Base-by-base conservation (phyloP, 2,797 vertebrate genomes). In the Acropternis orthonyx region DNA sequence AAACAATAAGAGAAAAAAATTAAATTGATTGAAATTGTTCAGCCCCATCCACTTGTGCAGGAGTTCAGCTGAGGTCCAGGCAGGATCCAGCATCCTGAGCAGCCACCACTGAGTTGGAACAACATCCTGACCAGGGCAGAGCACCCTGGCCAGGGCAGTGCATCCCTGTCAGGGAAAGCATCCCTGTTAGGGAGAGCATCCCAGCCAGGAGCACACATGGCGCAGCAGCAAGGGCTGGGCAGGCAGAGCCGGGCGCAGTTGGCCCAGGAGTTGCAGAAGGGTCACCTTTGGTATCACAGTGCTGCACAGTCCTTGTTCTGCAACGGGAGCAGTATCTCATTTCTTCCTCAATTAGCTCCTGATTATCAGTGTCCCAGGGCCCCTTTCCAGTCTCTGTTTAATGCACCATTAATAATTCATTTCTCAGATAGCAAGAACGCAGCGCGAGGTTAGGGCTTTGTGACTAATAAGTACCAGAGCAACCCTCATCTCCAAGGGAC, bases 361-460 rank as follows among this genome's bases (percentile, higher is more conserved):
- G 97, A 96, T 97, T 97, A 97, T 93, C 96, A 95, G 96, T 86
- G 96, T 97, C 94, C 96, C 96, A 87, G 97, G 93, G 95, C 94
- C 95, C 92, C 90, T 89, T 89, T 94, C 95, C 96, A 97, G 93
- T 80, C 92, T 95, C 94, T 82, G 85, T 96, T 97, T 97, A 96
- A 97, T 93, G 96, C 95, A 93, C 95, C 96, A 97, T 97, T 96
- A 97, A 97, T 97, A 97, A 97, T 97, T 97, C 96, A 97, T 96
- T 96, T 96, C 95, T 95, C 94, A 96, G 94, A 92, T 94, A 96
- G 93, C 91, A 96, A 16, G 92, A 94, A 93, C 9, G 88, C 92
- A 85, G 89, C 0, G 48, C 78, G 77, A 89, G 97, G 95, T 93
- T 93, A 76, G 84, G 85, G 88, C 89, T 96, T 91, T 90, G 91